Conservation (phyloP, 1,140 invertebrate genomes). For the Stegodyphus mimosarum region DNA sequence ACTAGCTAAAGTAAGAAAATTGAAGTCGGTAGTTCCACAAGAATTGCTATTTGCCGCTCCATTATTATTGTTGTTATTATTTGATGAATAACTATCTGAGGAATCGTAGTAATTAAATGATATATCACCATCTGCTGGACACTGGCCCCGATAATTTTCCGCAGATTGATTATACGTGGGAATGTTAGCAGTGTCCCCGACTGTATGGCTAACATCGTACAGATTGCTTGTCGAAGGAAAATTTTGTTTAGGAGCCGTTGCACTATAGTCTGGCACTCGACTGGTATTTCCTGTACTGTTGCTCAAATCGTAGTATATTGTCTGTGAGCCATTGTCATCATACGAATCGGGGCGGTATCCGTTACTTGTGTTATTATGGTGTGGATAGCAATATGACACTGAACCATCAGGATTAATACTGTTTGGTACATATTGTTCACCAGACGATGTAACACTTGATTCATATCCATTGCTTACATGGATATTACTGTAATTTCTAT, state of each 20-base stretch:
- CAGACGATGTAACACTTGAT: conserved; percentile 30
- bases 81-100: conserved; percentile 53
- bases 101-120: conserved; percentile 59
- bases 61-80: conserved; percentile 54
- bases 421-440: conserved; percentile 51
- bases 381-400: conserved; percentile 53
- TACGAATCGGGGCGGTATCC: conserved; percentile 38
- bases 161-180: conserved; percentile 43
- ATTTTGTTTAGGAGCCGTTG: conserved; percentile 61
- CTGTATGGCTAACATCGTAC: conserved; percentile 54
- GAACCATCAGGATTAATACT: conserved; percentile 56
- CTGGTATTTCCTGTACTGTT: conserved; percentile 54
- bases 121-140: conserved; percentile 45
- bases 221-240: conserved; percentile 51
- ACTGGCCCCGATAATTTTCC: conserved; percentile 56
- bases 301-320: conserved; percentile 58
- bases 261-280: conserved; percentile 61
- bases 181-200: conserved; percentile 59
- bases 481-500: conserved; percentile 39
- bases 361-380: conserved; percentile 39
- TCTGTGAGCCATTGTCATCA: conserved; percentile 55
- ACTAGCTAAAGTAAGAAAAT: conserved; percentile 59
- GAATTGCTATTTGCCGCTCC: conserved; percentile 38
- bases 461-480: conserved; percentile 49
- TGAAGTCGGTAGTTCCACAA: conserved; percentile 61